Percentiles rank a stretch among this genome's conserved stretches.
Evolutionary conservation across 2,888 invertebrate species (phyloP).

Genomic region (Meghimatium bilineatum): DNA sequence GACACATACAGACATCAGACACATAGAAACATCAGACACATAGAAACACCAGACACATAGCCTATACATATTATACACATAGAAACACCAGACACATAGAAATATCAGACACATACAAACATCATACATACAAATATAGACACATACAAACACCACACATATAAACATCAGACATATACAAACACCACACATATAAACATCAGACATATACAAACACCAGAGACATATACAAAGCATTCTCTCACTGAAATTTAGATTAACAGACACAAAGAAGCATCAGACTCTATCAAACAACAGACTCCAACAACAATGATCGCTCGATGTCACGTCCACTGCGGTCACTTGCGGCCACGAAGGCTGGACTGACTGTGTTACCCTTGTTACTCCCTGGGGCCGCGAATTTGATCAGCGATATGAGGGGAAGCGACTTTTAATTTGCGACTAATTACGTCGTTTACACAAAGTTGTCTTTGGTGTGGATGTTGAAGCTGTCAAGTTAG

Average conservation of each 20-base stretch:
- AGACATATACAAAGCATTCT: too few species aligned
- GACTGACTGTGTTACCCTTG: slow-evolving; percentile 13
- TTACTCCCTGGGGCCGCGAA: background rate
- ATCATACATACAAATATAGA: background rate
- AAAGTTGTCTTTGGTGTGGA: background rate
- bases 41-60: too few species aligned
- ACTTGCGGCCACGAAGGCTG: slow-evolving; percentile 11
- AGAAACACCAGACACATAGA: too few species aligned
- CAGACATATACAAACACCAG: too few species aligned
- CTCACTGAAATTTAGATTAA: too few species aligned
- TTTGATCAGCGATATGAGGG: slow-evolving; percentile 12
- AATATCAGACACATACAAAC: too few species aligned
- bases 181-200: too few species aligned
- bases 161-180: too few species aligned
- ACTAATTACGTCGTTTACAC: slow-evolving; percentile 35
- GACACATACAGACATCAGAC: background rate
- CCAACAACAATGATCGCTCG: background rate
- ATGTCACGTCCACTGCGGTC: background rate
- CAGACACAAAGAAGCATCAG: too few species aligned
- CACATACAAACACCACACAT: background rate
- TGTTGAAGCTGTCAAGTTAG: background rate
- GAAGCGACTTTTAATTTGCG: slow-evolving; percentile 42
- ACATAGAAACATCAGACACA: too few species aligned
- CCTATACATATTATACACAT: too few species aligned
- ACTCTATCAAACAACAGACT: too few species aligned